Percentiles rank a stretch among this genome's conserved stretches.
These are phyloP conservation scores for Sterna hirundo DNA, from an alignment of 2,113 vertebrate genomes.

Conservation along the genomic window DNA sequence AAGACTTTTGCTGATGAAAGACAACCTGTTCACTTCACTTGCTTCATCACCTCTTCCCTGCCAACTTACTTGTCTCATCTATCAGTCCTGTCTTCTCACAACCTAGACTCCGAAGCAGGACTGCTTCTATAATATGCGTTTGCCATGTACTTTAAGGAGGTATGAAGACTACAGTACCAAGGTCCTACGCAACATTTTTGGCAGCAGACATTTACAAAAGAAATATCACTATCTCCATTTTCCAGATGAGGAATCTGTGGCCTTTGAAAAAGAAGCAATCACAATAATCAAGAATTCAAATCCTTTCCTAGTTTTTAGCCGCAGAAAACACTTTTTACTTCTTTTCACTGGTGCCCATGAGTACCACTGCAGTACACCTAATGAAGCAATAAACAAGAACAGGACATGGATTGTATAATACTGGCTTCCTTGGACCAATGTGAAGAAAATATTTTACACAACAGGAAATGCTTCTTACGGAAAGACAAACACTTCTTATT, in stretches of 20 bases:
- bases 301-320: background rate
- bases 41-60: background rate
- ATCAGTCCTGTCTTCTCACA: background rate
- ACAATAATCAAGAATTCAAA: conserved; percentile 11
- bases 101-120: background rate
- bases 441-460: background rate
- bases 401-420: background rate
- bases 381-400: background rate
- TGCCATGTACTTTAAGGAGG: background rate
- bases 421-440: background rate
- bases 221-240: background rate
- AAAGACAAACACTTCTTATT: background rate
- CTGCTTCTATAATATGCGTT: background rate
- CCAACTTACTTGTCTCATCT: background rate
- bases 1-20: background rate
- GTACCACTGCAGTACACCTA: background rate
- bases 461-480: background rate
- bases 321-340: background rate
- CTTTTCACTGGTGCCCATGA: background rate
- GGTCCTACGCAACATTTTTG: background rate
- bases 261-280: background rate
- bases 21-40: background rate
- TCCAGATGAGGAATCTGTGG: background rate
- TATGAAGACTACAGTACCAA: background rate
- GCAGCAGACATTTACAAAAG: background rate